Evolutionary conservation across 2,888 invertebrate species (phyloP), one percentile per base, ranked within the genome.

Genomic region (Callyntrura guangdongensis): DNA sequence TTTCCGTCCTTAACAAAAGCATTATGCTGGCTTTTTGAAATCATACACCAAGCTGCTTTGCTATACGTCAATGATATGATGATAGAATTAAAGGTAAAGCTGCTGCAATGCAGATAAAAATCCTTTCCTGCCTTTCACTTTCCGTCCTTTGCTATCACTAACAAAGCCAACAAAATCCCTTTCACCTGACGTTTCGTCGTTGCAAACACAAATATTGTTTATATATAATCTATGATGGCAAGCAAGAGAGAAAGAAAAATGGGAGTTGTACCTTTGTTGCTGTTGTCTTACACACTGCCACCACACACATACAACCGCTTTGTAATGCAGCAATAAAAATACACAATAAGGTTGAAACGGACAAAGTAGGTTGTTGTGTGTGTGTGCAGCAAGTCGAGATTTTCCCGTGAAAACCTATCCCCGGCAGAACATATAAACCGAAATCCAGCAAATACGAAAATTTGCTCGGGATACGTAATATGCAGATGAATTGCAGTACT

Each of bases 41-140:
- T n/a, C n/a, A n/a, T n/a, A 27, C 11, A n/a, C 36, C 36, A 36
- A 17, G 4, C 17, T 61, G 6, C 20, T 61, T 20, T 61, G 22
- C 36, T 36, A 36, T 11, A 67, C 22, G 61, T 64, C 20, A 12
- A 14, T 64, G 61, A 20, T 64, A 11, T 20, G 61, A n/a, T n/a
- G n/a, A 64, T 5, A 64, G 20, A 20, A 67, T 67, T 14, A 20
- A 67, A 22, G 2, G 67, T 47, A 47, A n/a, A 47, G 49, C 45
- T 36, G 74, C 74, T 74, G 74, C 74, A 74, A 45, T 74, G 74
- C 74, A 74, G 74, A 74, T 74, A 74, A 74, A 74, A 74, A n/a
- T n/a, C 27, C 12, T 12, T 64, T 64, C 64, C 4, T 64, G 20
- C 9, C 25, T 64, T 67, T 27, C 36, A 67, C 25, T 14, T 67